Base-by-base conservation (phyloP, 2,888 invertebrate genomes). In the Dryococelus australis region DNA sequence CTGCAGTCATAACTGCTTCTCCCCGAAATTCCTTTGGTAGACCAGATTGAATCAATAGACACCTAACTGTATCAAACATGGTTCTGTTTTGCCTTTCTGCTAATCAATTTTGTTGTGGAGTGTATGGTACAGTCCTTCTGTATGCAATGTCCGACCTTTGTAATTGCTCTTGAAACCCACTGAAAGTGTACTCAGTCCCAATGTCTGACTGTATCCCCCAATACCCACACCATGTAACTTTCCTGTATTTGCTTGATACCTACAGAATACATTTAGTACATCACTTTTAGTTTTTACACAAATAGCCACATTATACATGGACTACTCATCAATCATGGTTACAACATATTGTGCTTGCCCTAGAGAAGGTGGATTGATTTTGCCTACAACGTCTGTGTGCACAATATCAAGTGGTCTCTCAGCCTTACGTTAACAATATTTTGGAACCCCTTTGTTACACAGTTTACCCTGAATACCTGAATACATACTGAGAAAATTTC, bases 11-110 rank as follows among this genome's bases (percentile, higher is more conserved):
- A n/a, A n/a, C n/a, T n/a, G n/a, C n/a, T n/a, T n/a, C n/a, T n/a
- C n/a, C n/a, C n/a, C n/a, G n/a, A n/a, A n/a, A n/a, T n/a, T n/a
- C n/a, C n/a, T n/a, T n/a, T n/a, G n/a, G n/a, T n/a, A n/a, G n/a
- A n/a, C n/a, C n/a, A n/a, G n/a, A n/a, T n/a, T n/a, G n/a, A n/a
- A n/a, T n/a, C n/a, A n/a, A n/a, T n/a, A n/a, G n/a, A n/a, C n/a
- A n/a, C n/a, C n/a, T n/a, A n/a, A n/a, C n/a, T n/a, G n/a, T n/a
- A n/a, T n/a, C 89, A 65, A 90, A 89, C 1, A 90, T 80, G 13
- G 90, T 91, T 8, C 89, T 85, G 47, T n/a, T 90, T 90, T 65
- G 89, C 16, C 90, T 43, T 85, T 91, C 91, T 16, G 90, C 89
- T 16, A 87, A n/a, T 4, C 90, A 91, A 89, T 90, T 91, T 43